Evolutionary conservation across 1,140 invertebrate species (phyloP).

Genomic region (Saxidomus purpurata): DNA sequence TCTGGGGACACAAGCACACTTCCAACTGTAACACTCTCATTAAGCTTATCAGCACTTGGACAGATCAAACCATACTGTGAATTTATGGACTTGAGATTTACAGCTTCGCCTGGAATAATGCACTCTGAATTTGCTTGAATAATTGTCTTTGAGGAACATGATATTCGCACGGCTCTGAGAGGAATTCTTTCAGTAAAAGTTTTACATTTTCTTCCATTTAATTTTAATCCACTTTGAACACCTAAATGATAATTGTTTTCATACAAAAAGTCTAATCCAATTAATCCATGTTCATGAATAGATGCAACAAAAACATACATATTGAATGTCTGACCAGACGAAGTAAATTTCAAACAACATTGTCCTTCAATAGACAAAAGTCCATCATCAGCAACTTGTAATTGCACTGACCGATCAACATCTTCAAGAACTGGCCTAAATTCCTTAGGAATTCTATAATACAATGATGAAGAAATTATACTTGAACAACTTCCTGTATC

Average conservation of each 20-base stretch:
- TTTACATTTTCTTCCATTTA: not conserved
- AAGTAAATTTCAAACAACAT: not conserved
- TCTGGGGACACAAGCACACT: not conserved
- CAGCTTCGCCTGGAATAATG: not conserved
- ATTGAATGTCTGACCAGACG: not conserved
- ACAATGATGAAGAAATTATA: not conserved
- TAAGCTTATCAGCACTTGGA: not conserved
- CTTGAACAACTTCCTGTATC: not conserved
- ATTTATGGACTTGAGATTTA: not conserved
- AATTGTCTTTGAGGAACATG: not conserved
- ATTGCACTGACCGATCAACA: no score
- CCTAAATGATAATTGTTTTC: not conserved
- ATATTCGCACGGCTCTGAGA: not conserved
- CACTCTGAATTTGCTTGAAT: not conserved
- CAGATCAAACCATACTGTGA: not conserved
- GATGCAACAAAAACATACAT: not conserved
- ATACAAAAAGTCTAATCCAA: slow-evolving; percentile 3
- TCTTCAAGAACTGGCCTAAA: not conserved
- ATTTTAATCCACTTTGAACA: not conserved
- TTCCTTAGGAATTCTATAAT: not conserved
- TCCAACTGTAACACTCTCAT: not conserved
- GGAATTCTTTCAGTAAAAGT: not conserved
- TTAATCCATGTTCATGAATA: not conserved
- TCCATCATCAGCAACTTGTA: no score
- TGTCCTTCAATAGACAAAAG: not conserved